Evolutionary conservation across 2,797 vertebrate species (phyloP).

Genomic region (Sarcoramphus papa): DNA sequence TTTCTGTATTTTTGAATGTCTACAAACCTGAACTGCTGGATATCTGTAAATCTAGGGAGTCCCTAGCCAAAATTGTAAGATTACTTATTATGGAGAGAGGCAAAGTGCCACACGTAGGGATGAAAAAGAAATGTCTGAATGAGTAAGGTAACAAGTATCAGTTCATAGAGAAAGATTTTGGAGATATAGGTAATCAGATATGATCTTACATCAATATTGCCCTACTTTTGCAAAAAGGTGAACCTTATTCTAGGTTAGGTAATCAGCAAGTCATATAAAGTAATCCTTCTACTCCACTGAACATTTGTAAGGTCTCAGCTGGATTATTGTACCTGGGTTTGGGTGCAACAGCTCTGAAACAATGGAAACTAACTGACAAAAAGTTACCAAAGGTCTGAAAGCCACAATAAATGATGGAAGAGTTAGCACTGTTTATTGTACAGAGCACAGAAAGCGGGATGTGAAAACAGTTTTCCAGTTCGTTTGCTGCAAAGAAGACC

Average conservation of each 20-base stretch:
- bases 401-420: background rate
- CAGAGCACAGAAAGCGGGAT: background rate
- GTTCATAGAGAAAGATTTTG: background rate
- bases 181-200: background rate
- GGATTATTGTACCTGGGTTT: background rate
- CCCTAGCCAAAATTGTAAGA: background rate
- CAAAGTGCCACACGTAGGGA: background rate
- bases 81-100: background rate
- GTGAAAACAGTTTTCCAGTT: background rate
- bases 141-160: background rate
- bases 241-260: background rate
- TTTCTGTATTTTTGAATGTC: background rate
- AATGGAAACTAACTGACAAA: background rate
- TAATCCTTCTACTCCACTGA: background rate
- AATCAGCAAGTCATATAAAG: background rate
- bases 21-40: background rate
- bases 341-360: rapidly evolving
- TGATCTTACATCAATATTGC: background rate
- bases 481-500: background rate
- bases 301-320: background rate
- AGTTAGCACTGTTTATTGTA: background rate
- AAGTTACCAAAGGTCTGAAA: background rate
- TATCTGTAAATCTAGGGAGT: background rate
- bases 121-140: background rate
- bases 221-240: background rate